Percentiles rank a stretch among this genome's conserved stretches.
Conservation (phyloP, 2,797 vertebrate species). For the Onychomys torridus region DNA sequence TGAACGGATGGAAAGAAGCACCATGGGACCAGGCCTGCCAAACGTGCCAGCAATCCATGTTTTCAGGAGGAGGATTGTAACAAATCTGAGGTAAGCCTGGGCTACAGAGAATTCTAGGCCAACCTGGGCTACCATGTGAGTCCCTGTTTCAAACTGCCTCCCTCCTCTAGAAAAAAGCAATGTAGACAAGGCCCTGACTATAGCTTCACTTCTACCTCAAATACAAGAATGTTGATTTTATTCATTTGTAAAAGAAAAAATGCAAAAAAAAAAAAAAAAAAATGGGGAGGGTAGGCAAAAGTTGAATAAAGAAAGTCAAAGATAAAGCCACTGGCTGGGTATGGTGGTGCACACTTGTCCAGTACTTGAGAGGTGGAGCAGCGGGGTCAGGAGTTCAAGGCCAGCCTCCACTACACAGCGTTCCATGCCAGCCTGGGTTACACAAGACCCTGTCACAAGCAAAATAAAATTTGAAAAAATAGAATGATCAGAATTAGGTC, state of each 20-base stretch:
- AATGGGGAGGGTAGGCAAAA: background rate
- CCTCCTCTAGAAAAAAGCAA: background rate
- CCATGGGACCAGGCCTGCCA: background rate
- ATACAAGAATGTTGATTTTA: background rate
- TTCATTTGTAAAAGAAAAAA: slow-evolving; percentile 26
- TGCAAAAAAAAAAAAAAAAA: background rate
- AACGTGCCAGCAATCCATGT: background rate
- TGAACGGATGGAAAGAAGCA: background rate
- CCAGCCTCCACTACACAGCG: background rate
- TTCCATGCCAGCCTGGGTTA: background rate
- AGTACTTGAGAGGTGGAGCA: background rate
- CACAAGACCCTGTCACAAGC: background rate
- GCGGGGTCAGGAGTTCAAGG: background rate
- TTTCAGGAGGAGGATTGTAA: background rate
- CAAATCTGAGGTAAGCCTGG: background rate
- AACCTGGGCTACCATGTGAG: background rate
- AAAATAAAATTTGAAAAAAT: background rate
- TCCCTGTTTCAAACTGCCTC: background rate
- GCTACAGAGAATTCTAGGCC: background rate
- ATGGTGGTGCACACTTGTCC: background rate
- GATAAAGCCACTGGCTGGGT: background rate
- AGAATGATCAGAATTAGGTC: background rate
- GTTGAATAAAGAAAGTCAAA: background rate
- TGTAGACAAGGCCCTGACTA: background rate
- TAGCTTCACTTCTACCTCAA: background rate